Percentiles rank a stretch among this genome's conserved stretches.
phyloP scores from a whole-genome alignment of 2,888 invertebrate species.

The Cheilosia pagana region DNA sequence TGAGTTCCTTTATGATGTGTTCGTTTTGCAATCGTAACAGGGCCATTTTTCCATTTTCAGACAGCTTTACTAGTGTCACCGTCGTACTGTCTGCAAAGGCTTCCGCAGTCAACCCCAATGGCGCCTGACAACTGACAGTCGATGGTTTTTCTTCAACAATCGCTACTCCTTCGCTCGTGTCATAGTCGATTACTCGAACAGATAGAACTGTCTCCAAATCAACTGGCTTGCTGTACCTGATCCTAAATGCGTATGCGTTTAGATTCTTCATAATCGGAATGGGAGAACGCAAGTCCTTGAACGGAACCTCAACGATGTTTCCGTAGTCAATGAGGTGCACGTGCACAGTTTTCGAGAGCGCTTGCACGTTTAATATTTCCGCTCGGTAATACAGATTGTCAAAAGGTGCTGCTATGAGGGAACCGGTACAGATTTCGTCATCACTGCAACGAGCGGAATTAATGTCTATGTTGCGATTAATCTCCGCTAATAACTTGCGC shows the following conservation, averaged over 20 bases:
- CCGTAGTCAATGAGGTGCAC: constrained; percentile 78
- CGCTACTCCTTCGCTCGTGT: constrained; percentile 51
- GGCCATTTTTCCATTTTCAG: constrained; percentile 71
- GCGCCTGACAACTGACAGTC: constrained; percentile 25
- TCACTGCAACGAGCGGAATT: constrained; percentile 51
- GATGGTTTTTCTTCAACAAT: constrained; percentile 70
- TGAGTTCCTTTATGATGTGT: constrained; percentile 10
- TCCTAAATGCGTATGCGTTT: constrained; percentile 76
- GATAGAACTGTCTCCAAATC: constrained; percentile 75
- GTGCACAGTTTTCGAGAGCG: constrained; percentile 49
- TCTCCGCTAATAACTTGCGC: constrained; percentile 76
- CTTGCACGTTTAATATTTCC: constrained; percentile 59
- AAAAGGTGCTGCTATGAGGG: constrained; percentile 76
- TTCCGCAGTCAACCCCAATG: constrained; percentile 64
- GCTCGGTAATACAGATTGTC: constrained; percentile 76
- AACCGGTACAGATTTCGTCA: constrained; percentile 71
- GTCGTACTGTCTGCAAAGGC: constrained; percentile 47
- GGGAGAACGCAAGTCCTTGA: constrained; percentile 72
- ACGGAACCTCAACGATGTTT: constrained; percentile 74
- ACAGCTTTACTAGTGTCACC: constrained; percentile 69
- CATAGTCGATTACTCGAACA: constrained; percentile 67
- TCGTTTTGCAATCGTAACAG: constrained; percentile 54
- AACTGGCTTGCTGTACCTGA: constrained; percentile 59
- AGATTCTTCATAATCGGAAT: constrained; percentile 77
- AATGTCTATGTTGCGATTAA: constrained; percentile 75